Percentiles rank a stretch among this genome's conserved stretches.
These are phyloP conservation scores for Bovichtus variegatus DNA, from an alignment of 2,797 vertebrate species.

Conservation along the genomic window DNA sequence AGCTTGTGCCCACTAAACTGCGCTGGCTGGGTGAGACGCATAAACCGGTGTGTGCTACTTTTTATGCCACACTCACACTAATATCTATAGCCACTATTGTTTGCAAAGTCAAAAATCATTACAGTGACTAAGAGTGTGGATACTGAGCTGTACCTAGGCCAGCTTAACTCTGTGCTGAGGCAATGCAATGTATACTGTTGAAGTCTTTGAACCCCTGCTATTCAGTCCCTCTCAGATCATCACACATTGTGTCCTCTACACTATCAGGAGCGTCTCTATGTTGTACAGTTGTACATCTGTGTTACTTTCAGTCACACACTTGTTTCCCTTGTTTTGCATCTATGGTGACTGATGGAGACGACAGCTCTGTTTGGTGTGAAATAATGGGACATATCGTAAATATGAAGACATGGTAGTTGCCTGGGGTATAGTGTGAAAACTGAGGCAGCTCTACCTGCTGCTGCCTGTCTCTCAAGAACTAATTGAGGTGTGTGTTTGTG, in stretches of 20 bases:
- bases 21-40: slow-evolving; percentile 42
- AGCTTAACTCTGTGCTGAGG: slow-evolving; percentile 10
- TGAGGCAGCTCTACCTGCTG: slow-evolving; percentile 64
- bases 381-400: slow-evolving; percentile 29
- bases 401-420: slow-evolving; percentile 30
- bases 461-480: slow-evolving; percentile 58
- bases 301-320: slow-evolving; percentile 17
- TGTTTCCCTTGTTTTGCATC: slow-evolving; percentile 7
- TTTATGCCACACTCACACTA: slow-evolving; percentile 35
- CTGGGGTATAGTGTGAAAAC: slow-evolving; percentile 36
- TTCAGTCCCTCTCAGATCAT: background rate
- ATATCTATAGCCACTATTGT: slow-evolving; percentile 39
- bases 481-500: slow-evolving; percentile 10
- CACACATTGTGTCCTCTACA: background rate
- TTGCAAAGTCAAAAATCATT: slow-evolving; percentile 26
- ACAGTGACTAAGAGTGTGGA: slow-evolving; percentile 45
- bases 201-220: slow-evolving; percentile 5
- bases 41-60: slow-evolving; percentile 49
- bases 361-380: slow-evolving; percentile 31
- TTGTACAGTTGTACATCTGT: background rate
- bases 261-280: background rate
- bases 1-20: slow-evolving; percentile 58
- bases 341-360: slow-evolving; percentile 6
- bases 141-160: slow-evolving; percentile 17
- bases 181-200: slow-evolving; percentile 29